Conservation (phyloP, 92 coral and sea anemone species). For the Pocillopora grandis region DNA sequence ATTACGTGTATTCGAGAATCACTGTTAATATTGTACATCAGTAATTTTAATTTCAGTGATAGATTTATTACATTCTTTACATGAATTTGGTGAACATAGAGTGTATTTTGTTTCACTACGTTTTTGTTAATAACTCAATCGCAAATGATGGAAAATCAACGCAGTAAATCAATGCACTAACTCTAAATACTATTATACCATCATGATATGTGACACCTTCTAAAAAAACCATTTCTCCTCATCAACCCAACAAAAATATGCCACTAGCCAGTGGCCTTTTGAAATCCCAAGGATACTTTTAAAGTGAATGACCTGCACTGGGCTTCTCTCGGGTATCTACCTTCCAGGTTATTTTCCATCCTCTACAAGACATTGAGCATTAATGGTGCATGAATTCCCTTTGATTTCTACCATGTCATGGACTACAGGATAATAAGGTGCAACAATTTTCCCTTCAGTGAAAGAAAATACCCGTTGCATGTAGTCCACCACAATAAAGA, state of each 20-base stretch:
- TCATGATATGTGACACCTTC: no score
- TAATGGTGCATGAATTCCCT: slow-evolving; percentile 48
- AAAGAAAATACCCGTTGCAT: slow-evolving; percentile 72
- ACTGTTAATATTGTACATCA: no score
- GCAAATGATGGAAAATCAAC: no score
- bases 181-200: no score
- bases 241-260: slow-evolving; percentile 55
- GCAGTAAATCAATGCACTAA: no score
- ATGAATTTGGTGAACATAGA: no score
- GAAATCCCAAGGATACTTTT: slow-evolving; percentile 61
- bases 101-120: no score
- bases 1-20: no score
- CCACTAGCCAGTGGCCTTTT: slow-evolving; percentile 58
- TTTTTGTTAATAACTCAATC: no score
- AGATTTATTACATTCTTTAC: no score
- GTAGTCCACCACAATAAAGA: slow-evolving; percentile 54
- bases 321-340: slow-evolving; percentile 70
- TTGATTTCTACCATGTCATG: slow-evolving; percentile 65
- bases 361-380: slow-evolving; percentile 54
- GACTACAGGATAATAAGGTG: slow-evolving; percentile 59
- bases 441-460: slow-evolving; percentile 64
- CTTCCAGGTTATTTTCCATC: slow-evolving; percentile 40
- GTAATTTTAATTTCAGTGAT: no score
- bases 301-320: slow-evolving; percentile 59
- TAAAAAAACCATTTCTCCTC: slow-evolving; percentile 18